These are phyloP conservation scores for Cerceris rybyensis DNA, from an alignment of 2,888 invertebrate species.

Conservation along the genomic window DNA sequence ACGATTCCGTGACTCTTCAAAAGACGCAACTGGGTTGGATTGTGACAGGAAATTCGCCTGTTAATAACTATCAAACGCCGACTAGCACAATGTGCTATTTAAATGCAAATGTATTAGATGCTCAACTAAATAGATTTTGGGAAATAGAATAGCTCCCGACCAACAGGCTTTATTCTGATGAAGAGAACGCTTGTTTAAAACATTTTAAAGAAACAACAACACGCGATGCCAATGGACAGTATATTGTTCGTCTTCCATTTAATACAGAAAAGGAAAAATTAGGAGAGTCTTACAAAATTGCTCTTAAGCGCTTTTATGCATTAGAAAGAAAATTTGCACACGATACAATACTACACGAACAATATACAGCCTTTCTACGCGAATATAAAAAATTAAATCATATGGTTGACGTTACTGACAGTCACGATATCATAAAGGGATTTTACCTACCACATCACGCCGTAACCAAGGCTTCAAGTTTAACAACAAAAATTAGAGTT, in stretches of 20 bases:
- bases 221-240: background rate
- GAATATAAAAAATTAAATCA: conserved; percentile 16
- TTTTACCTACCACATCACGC: conserved; percentile 24
- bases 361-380: background rate
- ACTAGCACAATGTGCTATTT: background rate
- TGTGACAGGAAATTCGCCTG: background rate
- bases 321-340: background rate
- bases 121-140: background rate
- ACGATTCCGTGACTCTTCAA: background rate
- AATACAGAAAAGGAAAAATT: background rate
- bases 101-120: background rate
- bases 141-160: background rate
- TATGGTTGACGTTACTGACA: background rate
- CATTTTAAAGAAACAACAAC: background rate
- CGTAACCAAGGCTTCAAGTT: conserved; percentile 14
- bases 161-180: background rate
- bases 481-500: conserved; percentile 10
- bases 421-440: background rate
- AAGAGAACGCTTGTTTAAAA: background rate
- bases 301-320: background rate
- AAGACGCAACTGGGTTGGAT: background rate
- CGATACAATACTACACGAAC: background rate
- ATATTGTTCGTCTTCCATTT: background rate
- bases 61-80: background rate
- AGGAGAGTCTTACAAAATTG: background rate